phyloP scores from a whole-genome alignment of 2,113 vertebrate genomes.

The Phyllopteryx taeniolatus region DNA sequence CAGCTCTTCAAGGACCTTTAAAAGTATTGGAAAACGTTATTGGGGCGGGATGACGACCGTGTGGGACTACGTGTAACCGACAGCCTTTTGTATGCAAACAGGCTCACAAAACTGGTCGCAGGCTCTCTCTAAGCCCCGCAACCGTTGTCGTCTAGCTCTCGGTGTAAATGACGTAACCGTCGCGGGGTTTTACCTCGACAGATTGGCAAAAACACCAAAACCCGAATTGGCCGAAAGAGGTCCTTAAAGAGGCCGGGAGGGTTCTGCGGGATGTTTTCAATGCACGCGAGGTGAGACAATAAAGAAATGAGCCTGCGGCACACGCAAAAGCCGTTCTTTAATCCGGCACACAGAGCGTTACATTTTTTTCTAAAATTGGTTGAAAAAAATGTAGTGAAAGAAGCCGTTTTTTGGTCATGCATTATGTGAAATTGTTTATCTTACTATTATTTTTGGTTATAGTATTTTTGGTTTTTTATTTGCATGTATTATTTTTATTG shows the following conservation, averaged over 20 bases:
- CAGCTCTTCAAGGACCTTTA: slow-evolving; percentile 78
- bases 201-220: slow-evolving; percentile 24
- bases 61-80: slow-evolving; percentile 20
- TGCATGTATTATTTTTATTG: too few species aligned
- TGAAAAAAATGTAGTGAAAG: too few species aligned
- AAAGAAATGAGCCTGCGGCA: too few species aligned
- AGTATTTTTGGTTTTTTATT: too few species aligned
- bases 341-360: too few species aligned
- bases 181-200: slow-evolving; percentile 33
- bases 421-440: too few species aligned
- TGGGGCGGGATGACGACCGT: background rate
- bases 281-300: background rate
- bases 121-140: slow-evolving; percentile 31
- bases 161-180: slow-evolving; percentile 39
- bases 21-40: background rate
- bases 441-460: too few species aligned
- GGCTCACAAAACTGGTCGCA: slow-evolving; percentile 3
- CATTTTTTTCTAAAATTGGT: too few species aligned
- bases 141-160: slow-evolving; percentile 38
- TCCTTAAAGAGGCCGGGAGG: slow-evolving; percentile 65
- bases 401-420: too few species aligned
- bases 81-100: slow-evolving; percentile 40
- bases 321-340: too few species aligned
- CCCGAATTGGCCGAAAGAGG: slow-evolving; percentile 25
- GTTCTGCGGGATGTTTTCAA: slow-evolving; percentile 53